Evolutionary conservation across 1,140 invertebrate genomes (phyloP).

Genomic region (Macrosteles quadrilineatus): DNA sequence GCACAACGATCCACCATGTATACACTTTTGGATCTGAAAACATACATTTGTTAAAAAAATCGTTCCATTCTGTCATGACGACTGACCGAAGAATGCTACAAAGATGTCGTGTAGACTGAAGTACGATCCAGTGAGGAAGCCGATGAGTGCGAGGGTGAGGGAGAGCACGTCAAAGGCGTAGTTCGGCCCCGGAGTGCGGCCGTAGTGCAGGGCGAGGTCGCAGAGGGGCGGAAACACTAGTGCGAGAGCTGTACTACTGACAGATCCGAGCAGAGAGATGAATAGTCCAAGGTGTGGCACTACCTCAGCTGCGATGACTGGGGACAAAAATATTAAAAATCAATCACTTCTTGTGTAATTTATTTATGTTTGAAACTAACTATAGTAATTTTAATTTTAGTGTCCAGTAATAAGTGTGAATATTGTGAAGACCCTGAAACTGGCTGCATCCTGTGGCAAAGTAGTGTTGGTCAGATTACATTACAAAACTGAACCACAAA

Average conservation of each 20-base stretch:
- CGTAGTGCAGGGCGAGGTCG: conserved; percentile 65
- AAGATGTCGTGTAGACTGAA: conserved; percentile 74
- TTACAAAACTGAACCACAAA: not conserved
- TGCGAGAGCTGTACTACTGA: conserved; percentile 83
- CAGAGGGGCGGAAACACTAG: conserved; percentile 87
- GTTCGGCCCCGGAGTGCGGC: not conserved
- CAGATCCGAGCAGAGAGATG: conserved; percentile 88
- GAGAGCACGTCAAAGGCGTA: conserved; percentile 26
- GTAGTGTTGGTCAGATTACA: not conserved
- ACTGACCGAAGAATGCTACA: not conserved
- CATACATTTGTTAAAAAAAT: no score
- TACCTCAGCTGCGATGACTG: conserved; percentile 75
- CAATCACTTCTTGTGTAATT: no score
- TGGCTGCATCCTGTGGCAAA: not conserved
- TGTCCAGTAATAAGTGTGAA: not conserved
- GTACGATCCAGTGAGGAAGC: conserved; percentile 80
- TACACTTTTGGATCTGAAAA: no score
- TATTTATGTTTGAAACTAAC: no score
- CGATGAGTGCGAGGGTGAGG: conserved; percentile 68
- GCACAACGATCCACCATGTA: no score
- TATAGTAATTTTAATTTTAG: conserved; percentile 14
- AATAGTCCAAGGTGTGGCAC: conserved; percentile 84
- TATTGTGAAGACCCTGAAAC: not conserved
- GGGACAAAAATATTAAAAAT: conserved; percentile 38
- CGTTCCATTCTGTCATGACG: no score